phyloP scores from a whole-genome alignment of 2,113 vertebrate species.

The Ailuropoda melanoleuca region DNA sequence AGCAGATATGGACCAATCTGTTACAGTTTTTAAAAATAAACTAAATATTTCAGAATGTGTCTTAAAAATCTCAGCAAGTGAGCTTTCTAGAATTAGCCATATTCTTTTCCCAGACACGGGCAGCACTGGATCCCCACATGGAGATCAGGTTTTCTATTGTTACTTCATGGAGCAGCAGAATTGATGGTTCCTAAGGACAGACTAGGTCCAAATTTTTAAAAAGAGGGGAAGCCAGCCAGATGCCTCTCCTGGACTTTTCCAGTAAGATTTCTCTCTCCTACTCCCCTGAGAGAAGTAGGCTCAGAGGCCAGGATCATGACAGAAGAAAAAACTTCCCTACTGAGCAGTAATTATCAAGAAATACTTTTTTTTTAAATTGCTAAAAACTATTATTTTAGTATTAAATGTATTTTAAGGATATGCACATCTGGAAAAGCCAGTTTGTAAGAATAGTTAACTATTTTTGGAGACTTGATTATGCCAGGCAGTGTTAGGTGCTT shows the following conservation, averaged over 20 bases:
- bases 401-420: constrained; percentile 11
- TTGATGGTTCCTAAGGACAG: not conserved
- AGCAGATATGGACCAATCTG: not conserved
- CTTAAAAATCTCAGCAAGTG: not conserved
- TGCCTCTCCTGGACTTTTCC: not conserved
- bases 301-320: not conserved
- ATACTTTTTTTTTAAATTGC: not conserved
- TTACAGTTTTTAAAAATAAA: not conserved
- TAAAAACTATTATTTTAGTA: not conserved
- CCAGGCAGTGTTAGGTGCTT: not conserved
- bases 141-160: not conserved
- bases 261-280: not conserved
- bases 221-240: not conserved
- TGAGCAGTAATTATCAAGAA: not conserved
- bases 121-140: not conserved
- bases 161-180: not conserved
- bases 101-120: not conserved
- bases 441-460: not conserved
- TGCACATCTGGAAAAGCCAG: not conserved
- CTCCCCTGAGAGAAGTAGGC: not conserved
- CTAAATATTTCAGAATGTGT: not conserved
- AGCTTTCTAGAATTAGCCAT: not conserved
- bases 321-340: not conserved
- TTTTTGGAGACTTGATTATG: not conserved
- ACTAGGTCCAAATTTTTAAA: not conserved